Conservation (phyloP, 2,797 vertebrate species). For the Ctenopoma multispine region DNA sequence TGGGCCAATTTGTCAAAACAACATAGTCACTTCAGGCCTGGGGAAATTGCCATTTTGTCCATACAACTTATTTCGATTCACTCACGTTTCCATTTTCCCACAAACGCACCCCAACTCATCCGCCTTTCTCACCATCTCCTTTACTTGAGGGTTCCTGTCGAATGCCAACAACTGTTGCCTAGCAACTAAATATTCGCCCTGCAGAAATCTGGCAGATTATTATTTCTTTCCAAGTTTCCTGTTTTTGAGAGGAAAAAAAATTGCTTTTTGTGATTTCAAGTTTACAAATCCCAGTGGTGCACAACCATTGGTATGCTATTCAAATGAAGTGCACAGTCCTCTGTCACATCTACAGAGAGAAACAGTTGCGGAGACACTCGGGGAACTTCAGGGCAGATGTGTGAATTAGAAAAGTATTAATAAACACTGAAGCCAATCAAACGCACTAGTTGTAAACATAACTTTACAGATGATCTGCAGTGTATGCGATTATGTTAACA, state of each 20-base stretch:
- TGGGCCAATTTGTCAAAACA: constrained; percentile 71
- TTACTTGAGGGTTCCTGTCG: constrained; percentile 65
- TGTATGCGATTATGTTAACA: not conserved
- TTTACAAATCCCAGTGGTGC: constrained; percentile 69
- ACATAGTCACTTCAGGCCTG: constrained; percentile 45
- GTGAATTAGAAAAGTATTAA: constrained; percentile 35
- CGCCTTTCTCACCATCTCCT: constrained; percentile 52
- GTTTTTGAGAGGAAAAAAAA: constrained; percentile 52
- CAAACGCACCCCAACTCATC: constrained; percentile 36
- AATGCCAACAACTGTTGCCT: constrained; percentile 83
- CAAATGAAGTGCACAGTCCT: constrained; percentile 42
- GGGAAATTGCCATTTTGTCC: constrained; percentile 67
- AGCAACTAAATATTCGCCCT: constrained; percentile 83
- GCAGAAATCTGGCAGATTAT: constrained; percentile 76
- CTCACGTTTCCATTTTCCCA: constrained; percentile 51
- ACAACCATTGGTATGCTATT: constrained; percentile 35
- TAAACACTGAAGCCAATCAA: constrained; percentile 17
- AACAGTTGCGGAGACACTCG: constrained; percentile 6
- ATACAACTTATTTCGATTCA: constrained; percentile 57
- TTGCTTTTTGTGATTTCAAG: constrained; percentile 66
- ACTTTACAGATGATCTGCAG: constrained; percentile 8
- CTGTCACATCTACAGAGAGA: constrained; percentile 28
- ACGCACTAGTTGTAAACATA: constrained; percentile 4
- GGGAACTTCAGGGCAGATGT: constrained; percentile 34
- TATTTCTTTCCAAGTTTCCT: constrained; percentile 72